These are phyloP conservation scores for Bettongia penicillata DNA, from an alignment of 2,113 vertebrate genomes.

Conservation along the genomic window DNA sequence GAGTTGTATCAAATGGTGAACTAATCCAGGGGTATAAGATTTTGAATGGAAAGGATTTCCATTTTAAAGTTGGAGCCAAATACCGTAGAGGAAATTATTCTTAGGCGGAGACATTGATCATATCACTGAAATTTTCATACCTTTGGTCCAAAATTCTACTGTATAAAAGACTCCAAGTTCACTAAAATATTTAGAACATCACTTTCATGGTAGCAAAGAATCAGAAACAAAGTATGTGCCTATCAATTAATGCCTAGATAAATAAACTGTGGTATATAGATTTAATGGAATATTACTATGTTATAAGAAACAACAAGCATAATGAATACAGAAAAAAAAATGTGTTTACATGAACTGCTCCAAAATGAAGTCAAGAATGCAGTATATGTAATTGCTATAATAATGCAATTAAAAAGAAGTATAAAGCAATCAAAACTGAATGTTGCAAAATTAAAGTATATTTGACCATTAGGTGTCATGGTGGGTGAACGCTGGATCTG, in stretches of 20 bases:
- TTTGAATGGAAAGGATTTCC: not conserved
- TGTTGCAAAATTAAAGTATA: not conserved
- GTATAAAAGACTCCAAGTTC: not conserved
- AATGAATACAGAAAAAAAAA: not conserved
- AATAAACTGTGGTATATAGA: not conserved
- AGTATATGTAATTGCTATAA: not conserved
- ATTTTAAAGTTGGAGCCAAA: not conserved
- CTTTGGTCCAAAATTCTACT: not conserved
- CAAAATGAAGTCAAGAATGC: not conserved
- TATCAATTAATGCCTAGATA: not conserved
- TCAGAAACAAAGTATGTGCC: not conserved
- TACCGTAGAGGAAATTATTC: not conserved
- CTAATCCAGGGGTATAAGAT: not conserved
- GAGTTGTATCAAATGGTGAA: not conserved
- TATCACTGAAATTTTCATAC: not conserved
- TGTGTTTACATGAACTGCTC: not conserved
- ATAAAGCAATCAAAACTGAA: not conserved
- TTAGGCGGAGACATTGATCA: not conserved
- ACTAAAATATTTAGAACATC: not conserved
- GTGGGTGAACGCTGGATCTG: not conserved
- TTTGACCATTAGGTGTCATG: not conserved
- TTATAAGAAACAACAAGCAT: too few species aligned
- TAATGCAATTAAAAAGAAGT: not conserved
- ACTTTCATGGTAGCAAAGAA: not conserved
- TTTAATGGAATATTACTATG: not conserved